Percentiles rank a stretch among this genome's conserved stretches.
phyloP scores from a whole-genome alignment of 2,113 vertebrate genomes.

The Arvicanthis niloticus region DNA sequence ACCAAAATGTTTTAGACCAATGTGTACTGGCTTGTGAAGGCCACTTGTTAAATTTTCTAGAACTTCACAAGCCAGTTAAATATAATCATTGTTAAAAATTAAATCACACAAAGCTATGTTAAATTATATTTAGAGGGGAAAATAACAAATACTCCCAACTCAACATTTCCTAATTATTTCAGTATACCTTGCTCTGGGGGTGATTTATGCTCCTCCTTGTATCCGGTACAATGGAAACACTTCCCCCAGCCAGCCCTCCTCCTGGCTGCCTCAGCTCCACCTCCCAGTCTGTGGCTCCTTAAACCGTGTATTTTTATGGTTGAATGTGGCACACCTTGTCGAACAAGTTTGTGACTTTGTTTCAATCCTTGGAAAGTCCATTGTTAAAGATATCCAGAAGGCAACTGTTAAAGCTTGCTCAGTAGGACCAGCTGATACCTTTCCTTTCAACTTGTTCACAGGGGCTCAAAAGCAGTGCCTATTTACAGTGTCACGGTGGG shows the following conservation, averaged over 20 bases:
- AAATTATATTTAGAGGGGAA: neutral
- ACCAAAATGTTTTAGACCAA: neutral
- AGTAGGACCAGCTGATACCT: neutral
- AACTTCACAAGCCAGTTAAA: conserved; percentile 9
- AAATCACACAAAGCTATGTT: conserved; percentile 37
- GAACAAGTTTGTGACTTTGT: neutral
- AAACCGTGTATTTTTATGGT: neutral
- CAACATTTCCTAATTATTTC: neutral
- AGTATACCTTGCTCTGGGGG: neutral
- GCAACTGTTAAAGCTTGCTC: neutral
- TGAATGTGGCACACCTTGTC: neutral
- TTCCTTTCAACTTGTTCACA: neutral
- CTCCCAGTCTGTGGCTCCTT: neutral
- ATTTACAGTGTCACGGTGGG: neutral
- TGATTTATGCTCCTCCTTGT: neutral
- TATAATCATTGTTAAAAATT: conserved; percentile 3
- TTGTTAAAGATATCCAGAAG: neutral
- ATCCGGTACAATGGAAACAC: neutral
- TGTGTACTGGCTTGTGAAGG: neutral
- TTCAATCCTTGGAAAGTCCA: neutral
- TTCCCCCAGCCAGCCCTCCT: accelerated
- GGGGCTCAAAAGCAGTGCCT: neutral
- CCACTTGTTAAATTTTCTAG: neutral
- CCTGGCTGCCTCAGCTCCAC: accelerated
- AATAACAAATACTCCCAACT: neutral